phyloP scores from a whole-genome alignment of 2,797 vertebrate species.

The Poecilia picta region DNA sequence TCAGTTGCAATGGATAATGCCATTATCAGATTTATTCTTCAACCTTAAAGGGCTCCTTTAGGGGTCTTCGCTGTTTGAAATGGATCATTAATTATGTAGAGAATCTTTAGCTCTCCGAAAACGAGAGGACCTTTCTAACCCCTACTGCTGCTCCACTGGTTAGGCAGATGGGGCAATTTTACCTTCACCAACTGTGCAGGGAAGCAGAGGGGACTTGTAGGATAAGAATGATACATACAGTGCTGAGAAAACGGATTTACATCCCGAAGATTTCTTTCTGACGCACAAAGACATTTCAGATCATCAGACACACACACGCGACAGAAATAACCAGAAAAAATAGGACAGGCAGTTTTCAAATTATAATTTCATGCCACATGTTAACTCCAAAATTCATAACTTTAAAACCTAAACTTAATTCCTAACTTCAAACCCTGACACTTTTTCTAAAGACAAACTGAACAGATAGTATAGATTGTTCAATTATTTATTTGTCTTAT shows the following conservation, averaged over 20 bases:
- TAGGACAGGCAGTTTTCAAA: neutral
- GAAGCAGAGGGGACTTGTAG: conserved; percentile 9
- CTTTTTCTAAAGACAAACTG: neutral
- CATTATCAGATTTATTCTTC: conserved; percentile 13
- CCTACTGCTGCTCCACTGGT: neutral
- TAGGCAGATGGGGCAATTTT: neutral
- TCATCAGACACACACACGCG: neutral
- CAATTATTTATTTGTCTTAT: neutral
- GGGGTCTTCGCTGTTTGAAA: conserved; percentile 10
- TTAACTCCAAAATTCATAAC: neutral
- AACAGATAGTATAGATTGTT: neutral
- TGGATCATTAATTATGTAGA: conserved; percentile 22
- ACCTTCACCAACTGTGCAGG: neutral
- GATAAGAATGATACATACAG: neutral
- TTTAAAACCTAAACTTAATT: neutral
- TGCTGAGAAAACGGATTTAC: neutral
- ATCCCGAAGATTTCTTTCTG: neutral
- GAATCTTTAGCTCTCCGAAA: conserved; percentile 9
- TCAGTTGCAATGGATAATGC: neutral
- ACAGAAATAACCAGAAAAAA: neutral
- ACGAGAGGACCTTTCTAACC: neutral
- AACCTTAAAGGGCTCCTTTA: conserved; percentile 19
- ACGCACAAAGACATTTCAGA: neutral
- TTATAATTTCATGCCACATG: neutral
- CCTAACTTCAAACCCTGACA: neutral